Percentiles rank a stretch among this genome's conserved stretches.
Conservation (phyloP, 2,888 invertebrate species). For the Digitonthophagus gazella region DNA sequence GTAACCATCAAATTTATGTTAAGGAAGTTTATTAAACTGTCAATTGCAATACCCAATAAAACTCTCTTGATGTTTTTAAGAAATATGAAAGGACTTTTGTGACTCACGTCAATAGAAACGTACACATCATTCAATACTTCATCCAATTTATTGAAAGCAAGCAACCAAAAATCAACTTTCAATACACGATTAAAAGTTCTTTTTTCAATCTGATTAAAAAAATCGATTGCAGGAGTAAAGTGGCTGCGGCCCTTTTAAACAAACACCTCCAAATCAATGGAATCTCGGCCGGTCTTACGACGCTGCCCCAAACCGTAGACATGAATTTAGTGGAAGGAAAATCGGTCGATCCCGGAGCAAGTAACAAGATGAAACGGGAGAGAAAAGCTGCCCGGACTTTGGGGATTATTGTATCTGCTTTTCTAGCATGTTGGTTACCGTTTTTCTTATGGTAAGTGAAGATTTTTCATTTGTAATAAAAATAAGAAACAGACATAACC, state of each 20-base stretch:
- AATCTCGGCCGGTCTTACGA: constrained; percentile 65
- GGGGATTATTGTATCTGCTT: constrained; percentile 95
- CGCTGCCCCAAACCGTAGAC: constrained; percentile 52
- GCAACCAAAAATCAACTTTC: too few species aligned
- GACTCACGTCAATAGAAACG: too few species aligned
- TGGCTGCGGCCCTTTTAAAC: constrained; percentile 81
- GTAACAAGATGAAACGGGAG: constrained; percentile 85
- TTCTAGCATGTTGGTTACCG: constrained; percentile 92
- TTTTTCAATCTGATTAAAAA: constrained; percentile 27
- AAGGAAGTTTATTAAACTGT: too few species aligned
- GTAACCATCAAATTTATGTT: too few species aligned
- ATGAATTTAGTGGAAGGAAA: constrained; percentile 45
- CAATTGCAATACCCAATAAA: too few species aligned
- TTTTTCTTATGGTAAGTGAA: constrained; percentile 84
- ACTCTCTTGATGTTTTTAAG: too few species aligned
- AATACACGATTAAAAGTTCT: constrained; percentile 2
- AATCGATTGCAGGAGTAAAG: constrained; percentile 74
- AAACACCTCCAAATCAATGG: constrained; percentile 89
- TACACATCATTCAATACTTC: too few species aligned
- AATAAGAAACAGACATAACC: too few species aligned
- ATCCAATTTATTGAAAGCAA: too few species aligned
- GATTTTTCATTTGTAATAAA: too few species aligned
- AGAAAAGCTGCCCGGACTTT: constrained; percentile 89
- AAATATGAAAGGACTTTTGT: too few species aligned
- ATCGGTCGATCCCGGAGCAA: constrained; percentile 56